Evolutionary conservation across 2,797 vertebrate species (phyloP).

Genomic region (Odontamblyopus rebecca): DNA sequence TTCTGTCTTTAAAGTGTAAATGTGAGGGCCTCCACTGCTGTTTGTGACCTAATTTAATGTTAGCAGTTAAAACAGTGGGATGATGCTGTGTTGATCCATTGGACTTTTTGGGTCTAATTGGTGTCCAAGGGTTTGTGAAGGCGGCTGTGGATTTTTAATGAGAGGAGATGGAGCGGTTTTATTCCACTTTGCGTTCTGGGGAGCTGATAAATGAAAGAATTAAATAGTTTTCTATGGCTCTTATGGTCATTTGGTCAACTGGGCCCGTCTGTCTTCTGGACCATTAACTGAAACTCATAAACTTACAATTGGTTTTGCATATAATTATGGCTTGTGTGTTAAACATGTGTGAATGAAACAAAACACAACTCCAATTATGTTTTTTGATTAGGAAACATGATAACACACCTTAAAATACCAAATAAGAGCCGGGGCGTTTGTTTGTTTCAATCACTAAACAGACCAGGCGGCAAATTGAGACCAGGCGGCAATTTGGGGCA

Average conservation of each 20-base stretch:
- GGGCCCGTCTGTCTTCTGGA: neutral
- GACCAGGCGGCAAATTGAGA: no score
- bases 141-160: neutral
- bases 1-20: neutral
- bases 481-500: no score
- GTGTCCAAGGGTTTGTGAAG: neutral
- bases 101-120: conserved; percentile 6
- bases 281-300: neutral
- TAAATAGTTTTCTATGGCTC: neutral
- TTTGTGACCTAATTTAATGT: neutral
- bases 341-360: no score
- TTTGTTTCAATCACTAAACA: no score
- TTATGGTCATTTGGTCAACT: neutral
- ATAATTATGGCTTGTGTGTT: no score
- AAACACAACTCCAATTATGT: no score
- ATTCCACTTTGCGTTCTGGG: neutral
- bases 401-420: no score
- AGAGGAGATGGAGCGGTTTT: neutral
- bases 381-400: no score
- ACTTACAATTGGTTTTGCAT: no score
- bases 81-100: neutral
- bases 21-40: neutral
- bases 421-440: no score
- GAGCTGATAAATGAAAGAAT: neutral
- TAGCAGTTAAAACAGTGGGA: neutral